These are phyloP conservation scores for Sarcophaga bullata DNA, from an alignment of 1,140 invertebrate species.

Conservation along the genomic window DNA sequence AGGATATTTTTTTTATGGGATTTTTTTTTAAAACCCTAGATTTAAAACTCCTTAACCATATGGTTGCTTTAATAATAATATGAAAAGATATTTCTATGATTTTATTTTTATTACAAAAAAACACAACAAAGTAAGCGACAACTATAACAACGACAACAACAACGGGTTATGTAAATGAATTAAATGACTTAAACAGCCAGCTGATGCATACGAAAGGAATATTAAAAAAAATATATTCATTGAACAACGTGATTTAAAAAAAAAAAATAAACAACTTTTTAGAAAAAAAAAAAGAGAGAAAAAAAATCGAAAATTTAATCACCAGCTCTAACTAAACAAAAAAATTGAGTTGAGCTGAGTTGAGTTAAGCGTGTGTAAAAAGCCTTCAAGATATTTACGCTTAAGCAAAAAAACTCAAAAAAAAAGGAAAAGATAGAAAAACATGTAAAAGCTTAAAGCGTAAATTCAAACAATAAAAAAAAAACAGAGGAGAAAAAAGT, in stretches of 20 bases:
- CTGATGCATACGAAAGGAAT: not conserved
- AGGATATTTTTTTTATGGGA: too few species aligned
- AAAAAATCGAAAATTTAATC: not conserved
- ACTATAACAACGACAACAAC: not conserved
- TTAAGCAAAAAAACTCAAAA: not conserved
- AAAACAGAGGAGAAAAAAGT: not conserved
- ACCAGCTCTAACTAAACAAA: too few species aligned
- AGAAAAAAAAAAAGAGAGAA: not conserved
- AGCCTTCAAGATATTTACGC: slow-evolving; percentile 29
- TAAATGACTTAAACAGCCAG: not conserved
- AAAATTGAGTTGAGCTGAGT: not conserved
- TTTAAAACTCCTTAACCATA: too few species aligned
- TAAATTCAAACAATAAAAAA: slow-evolving; percentile 21
- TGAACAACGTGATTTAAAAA: not conserved
- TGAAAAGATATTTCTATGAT: too few species aligned
- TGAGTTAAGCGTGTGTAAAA: slow-evolving; percentile 16
- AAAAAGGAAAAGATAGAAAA: not conserved
- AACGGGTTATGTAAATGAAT: not conserved
- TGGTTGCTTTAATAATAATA: too few species aligned
- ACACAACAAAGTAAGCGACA: too few species aligned
- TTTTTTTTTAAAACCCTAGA: too few species aligned
- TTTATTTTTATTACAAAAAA: too few species aligned
- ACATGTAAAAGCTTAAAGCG: slow-evolving; percentile 35
- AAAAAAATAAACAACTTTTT: slow-evolving; percentile 22
- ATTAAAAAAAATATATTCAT: not conserved